These are phyloP conservation scores for Cranoglanis bouderius DNA, from an alignment of 2,113 vertebrate species.

Conservation along the genomic window DNA sequence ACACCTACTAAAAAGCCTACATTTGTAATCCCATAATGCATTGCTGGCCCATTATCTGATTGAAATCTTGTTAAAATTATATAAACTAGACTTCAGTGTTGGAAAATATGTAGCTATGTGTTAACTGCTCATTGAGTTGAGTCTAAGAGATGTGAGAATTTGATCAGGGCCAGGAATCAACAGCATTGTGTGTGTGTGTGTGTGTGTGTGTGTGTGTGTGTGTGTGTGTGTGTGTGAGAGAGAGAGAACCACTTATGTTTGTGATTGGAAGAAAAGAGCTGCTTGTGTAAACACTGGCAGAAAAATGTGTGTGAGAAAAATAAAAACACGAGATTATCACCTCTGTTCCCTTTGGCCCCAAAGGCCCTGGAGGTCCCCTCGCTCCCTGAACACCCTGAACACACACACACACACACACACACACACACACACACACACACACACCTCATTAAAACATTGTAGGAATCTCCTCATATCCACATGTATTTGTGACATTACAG, in stretches of 20 bases:
- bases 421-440: conserved; percentile 19
- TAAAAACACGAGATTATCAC: conserved; percentile 66
- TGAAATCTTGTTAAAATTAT: background rate
- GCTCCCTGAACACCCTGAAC: conserved; percentile 85
- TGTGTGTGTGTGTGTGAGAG: background rate
- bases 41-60: background rate
- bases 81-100: background rate
- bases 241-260: background rate
- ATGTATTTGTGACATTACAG: background rate
- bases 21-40: background rate
- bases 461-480: background rate
- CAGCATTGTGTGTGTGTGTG: background rate
- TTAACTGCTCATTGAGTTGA: background rate
- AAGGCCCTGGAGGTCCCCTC: conserved; percentile 83
- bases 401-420: conserved; percentile 22
- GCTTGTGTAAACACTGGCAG: background rate
- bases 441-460: background rate
- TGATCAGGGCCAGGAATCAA: background rate
- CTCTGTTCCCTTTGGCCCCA: conserved; percentile 88
- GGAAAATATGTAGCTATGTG: background rate
- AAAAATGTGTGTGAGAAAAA: background rate
- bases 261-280: background rate
- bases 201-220: background rate
- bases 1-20: background rate
- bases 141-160: background rate